Evolutionary conservation across 2,113 vertebrate genomes (phyloP).

Genomic region (Chamaea fasciata): DNA sequence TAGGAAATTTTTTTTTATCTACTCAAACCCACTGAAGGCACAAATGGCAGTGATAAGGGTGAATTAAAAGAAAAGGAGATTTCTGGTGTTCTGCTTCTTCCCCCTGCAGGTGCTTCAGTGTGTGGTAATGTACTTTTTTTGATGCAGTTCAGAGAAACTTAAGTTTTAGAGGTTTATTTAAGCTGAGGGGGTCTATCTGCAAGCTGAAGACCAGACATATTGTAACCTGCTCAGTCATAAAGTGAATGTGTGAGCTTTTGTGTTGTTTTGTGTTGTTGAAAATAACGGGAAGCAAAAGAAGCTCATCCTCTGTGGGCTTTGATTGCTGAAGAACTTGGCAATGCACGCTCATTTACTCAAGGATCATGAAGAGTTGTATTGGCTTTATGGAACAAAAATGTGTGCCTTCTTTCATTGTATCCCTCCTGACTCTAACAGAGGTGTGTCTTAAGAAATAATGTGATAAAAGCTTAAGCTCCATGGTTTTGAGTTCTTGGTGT

Average conservation of each 20-base stretch:
- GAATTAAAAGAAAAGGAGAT: background rate
- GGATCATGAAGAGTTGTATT: background rate
- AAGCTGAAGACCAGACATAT: background rate
- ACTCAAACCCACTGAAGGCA: background rate
- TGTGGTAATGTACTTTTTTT: background rate
- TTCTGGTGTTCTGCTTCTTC: background rate
- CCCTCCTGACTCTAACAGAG: background rate
- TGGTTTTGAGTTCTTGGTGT: background rate
- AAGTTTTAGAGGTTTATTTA: background rate
- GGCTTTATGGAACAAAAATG: background rate
- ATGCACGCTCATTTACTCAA: background rate
- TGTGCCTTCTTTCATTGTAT: background rate
- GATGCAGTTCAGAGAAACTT: background rate
- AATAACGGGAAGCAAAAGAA: background rate
- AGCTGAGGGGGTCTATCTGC: background rate
- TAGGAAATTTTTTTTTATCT: background rate
- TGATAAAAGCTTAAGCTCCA: background rate
- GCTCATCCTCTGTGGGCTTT: background rate
- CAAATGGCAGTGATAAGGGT: background rate
- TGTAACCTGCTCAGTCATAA: background rate
- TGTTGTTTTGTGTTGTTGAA: background rate
- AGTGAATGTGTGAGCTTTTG: accelerated
- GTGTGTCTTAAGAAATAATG: background rate
- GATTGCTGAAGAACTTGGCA: background rate
- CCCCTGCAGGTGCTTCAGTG: background rate